Percentiles rank a stretch among this genome's conserved stretches.
phyloP scores from a whole-genome alignment of 2,888 invertebrate species.

The Linnaemya tessellans region DNA sequence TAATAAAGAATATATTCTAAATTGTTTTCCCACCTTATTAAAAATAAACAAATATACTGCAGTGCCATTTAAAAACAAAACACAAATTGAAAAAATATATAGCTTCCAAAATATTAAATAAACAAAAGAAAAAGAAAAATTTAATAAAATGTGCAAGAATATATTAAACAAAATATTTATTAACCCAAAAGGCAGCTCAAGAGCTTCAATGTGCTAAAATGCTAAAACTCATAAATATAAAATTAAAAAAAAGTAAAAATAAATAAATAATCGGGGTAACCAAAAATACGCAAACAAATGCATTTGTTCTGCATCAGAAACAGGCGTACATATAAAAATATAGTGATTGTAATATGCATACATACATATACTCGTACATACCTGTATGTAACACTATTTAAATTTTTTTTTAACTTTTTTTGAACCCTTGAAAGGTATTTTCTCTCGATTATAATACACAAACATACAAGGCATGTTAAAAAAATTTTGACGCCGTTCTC shows the following conservation, averaged over 20 bases:
- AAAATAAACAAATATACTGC: constrained; percentile 78
- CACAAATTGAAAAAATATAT: constrained; percentile 61
- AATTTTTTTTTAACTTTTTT: no score
- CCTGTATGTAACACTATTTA: no score
- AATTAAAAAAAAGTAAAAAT: neutral
- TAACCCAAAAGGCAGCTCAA: constrained; percentile 40
- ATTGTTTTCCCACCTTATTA: constrained; percentile 82
- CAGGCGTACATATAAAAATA: no score
- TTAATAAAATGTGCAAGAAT: constrained; percentile 57
- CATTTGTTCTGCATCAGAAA: neutral
- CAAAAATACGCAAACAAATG: constrained; percentile 3
- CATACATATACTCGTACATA: no score
- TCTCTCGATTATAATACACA: no score
- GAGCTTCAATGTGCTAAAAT: constrained; percentile 41
- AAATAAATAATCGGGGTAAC: neutral
- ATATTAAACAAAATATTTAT: constrained; percentile 66
- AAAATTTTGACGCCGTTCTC: no score
- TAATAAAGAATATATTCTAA: constrained; percentile 76
- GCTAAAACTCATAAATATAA: constrained; percentile 11
- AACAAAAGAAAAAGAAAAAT: no score
- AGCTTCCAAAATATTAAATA: constrained; percentile 78
- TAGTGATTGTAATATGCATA: no score
- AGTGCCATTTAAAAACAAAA: constrained; percentile 79
- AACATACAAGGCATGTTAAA: no score
- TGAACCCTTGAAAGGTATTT: no score